phyloP scores from a whole-genome alignment of 2,113 vertebrate species.

The Oncorhynchus mykiss region DNA sequence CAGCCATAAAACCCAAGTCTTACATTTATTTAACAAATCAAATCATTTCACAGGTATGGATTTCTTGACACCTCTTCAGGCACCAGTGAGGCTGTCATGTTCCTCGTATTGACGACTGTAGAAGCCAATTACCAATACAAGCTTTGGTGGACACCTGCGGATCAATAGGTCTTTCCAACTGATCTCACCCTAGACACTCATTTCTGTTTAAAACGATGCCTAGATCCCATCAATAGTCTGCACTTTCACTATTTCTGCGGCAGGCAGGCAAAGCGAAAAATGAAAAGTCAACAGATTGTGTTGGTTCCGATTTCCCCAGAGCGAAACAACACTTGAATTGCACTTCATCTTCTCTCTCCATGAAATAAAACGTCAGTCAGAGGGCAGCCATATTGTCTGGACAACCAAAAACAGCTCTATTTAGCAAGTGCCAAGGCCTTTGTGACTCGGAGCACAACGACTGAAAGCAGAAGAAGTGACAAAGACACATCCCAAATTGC shows the following conservation, averaged over 20 bases:
- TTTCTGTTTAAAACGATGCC: conserved; percentile 1
- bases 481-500: not conserved
- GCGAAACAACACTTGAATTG: not conserved
- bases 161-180: conserved; percentile 41
- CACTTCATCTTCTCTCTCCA: conserved; percentile 3
- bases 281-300: not conserved
- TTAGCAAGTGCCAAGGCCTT: not conserved
- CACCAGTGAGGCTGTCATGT: not conserved
- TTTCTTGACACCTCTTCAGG: not conserved
- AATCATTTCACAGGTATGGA: conserved; percentile 7
- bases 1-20: not conserved
- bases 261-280: no score
- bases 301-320: not conserved
- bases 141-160: conserved; percentile 13
- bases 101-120: conserved; percentile 12
- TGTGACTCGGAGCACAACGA: not conserved
- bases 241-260: not conserved
- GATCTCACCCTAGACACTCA: conserved; percentile 7
- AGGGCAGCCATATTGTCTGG: not conserved
- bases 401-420: conserved; percentile 4
- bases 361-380: not conserved
- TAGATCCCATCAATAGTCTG: conserved; percentile 27
- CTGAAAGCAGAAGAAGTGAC: not conserved
- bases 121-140: conserved; percentile 27
- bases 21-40: conserved; percentile 10